Evolutionary conservation across 2,888 invertebrate genomes (phyloP), one percentile per base, ranked within the genome.

Genomic region (Epicampocera succincta): DNA sequence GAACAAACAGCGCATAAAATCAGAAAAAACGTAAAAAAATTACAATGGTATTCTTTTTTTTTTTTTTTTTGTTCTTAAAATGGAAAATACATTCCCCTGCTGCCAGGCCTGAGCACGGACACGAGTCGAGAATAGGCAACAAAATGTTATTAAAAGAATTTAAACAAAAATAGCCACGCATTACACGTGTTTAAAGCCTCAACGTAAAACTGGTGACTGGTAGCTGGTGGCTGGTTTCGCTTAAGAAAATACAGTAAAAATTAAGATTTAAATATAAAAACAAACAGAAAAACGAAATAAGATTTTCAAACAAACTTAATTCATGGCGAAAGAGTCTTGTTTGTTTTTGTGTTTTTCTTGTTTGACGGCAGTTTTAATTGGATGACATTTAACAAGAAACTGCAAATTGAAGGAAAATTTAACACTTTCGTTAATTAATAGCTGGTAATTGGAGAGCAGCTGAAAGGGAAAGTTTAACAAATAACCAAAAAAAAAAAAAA

Each of bases 181-280:
- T 25, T 29, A 54, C 52, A 54, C 29, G 29, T 68, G 54, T 1
- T 54, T 56, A 33, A 56, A 56, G 68, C 56, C 19, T 56, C 46
- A 33, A 33, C 44, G 44, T 12, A 33, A 15, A 11, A 19, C 38
- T 5, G 38, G 29, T 56, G 68, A 44, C 56, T n/a, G n/a, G n/a
- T n/a, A n/a, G n/a, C n/a, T n/a, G n/a, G n/a, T n/a, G n/a, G n/a
- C n/a, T n/a, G n/a, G 29, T 46, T 29, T 29, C 44, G 44, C 0
- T 44, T 17, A 42, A 42, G 44, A 29, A 42, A 42, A 68, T 21
- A n/a, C 4, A 11, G 44, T 0, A 17, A 68, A 42, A 65, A 46
- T 56, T 46, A 17, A 74, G 25, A 13, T 56, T 65, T 46, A 74
- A 74, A 56, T 56, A 46, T 21, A 73, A 44, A 54, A 33, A 72